Base-by-base conservation (phyloP, 2,113 vertebrate species). In the Crotalus horridus region DNA sequence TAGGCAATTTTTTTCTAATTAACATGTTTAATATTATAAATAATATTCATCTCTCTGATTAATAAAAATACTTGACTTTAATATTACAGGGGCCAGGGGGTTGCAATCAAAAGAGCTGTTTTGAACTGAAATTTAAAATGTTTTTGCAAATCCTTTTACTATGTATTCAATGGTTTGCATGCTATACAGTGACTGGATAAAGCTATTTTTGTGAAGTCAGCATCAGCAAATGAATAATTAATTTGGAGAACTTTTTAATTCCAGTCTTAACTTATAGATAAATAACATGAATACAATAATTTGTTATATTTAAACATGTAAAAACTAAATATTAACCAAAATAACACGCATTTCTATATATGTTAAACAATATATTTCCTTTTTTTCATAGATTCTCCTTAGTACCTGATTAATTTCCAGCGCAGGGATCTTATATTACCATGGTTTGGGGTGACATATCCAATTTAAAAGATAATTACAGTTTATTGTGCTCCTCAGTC, bases 401-500 rank as follows among this genome's bases (percentile, higher is more conserved):
- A 90, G 93, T 39, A 13, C 95, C 95, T 94, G 95, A 96, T 96
- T 96, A 95, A 92, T 94, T 96, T 94, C 93, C 93, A 4, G 90
- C 95, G 92, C 94, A 96, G 95, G 95, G 95, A 96, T 96, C 96
- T 95, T 95, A 89, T 94, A 87, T 93, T 96, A 95, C 93, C 95
- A 98, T 98, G 98, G 96, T 97, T 97, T 97, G 97, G 94, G 96
- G 97, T 92, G 95, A 89, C 43, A 89, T 96, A 17, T 96, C 96
- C 91, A 96, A 96, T 85, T 94, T 97, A 86, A 96, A 97, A 95
- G 97, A 97, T 85, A 97, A 97, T 53, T 96, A 93, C 96, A 95
- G 96, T 95, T 97, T 98, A 96, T 97, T 96, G 94, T 97, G 95
- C 97, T 97, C 97, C 91, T 97, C 97, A 95, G 95, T 97, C 95